phyloP scores from a whole-genome alignment of 2,113 vertebrate species.

The Pavo muticus region DNA sequence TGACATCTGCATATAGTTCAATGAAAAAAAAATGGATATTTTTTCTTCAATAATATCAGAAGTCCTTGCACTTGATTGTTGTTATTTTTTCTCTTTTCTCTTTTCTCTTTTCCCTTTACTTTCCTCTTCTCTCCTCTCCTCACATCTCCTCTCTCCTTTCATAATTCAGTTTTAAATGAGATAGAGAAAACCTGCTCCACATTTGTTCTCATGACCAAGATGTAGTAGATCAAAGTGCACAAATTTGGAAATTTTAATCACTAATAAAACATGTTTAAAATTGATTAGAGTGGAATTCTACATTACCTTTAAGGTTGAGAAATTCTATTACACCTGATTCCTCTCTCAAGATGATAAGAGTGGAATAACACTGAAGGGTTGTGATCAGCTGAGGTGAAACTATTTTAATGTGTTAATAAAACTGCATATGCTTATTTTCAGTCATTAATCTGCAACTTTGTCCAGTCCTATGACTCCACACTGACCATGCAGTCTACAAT shows the following conservation, averaged over 20 bases:
- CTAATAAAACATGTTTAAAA: background rate
- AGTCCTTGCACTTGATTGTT: background rate
- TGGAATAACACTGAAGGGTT: background rate
- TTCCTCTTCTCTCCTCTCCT: too few relatives aligned
- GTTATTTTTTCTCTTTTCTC: too few relatives aligned
- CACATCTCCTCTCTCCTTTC: too few relatives aligned
- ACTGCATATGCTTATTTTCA: background rate
- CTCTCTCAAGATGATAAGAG: background rate
- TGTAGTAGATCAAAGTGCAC: background rate
- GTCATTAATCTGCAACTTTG: background rate
- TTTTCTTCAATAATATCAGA: background rate
- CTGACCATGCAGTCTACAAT: rapidly evolving
- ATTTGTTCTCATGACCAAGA: background rate
- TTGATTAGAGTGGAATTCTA: background rate
- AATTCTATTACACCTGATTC: background rate
- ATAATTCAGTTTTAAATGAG: background rate
- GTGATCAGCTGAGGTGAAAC: background rate
- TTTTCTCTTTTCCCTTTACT: too few relatives aligned
- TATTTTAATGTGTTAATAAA: background rate
- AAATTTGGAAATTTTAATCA: background rate
- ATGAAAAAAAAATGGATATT: background rate
- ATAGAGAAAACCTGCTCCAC: background rate
- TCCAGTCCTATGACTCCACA: background rate
- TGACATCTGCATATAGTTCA: background rate
- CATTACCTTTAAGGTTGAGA: background rate